Conservation (phyloP, 1,140 invertebrate species). For the Heliconius himera region DNA sequence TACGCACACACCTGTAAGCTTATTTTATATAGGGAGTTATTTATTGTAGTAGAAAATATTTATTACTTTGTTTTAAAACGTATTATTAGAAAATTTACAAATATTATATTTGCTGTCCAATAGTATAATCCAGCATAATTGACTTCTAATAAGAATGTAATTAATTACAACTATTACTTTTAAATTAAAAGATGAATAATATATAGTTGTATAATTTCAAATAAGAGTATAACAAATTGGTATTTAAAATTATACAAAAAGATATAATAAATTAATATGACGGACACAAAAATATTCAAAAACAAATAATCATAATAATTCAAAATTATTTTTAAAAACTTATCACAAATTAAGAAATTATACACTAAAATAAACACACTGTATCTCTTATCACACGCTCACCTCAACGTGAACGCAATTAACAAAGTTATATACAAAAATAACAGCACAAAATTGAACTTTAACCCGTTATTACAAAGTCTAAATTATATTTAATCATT, state of each 20-base stretch:
- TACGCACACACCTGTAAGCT: constrained; percentile 42
- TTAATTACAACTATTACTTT: too few species aligned
- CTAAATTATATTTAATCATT: constrained; percentile 27
- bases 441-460: constrained; percentile 6
- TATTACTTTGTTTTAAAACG: not conserved
- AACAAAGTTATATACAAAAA: constrained; percentile 42
- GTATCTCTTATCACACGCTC: constrained; percentile 58
- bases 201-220: too few species aligned
- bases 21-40: not conserved
- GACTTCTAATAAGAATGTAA: too few species aligned
- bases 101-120: too few species aligned
- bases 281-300: too few species aligned
- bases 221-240: too few species aligned
- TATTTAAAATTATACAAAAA: too few species aligned
- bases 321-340: not conserved
- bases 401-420: constrained; percentile 58
- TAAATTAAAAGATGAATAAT: too few species aligned
- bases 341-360: not conserved
- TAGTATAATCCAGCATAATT: too few species aligned
- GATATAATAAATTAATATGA: too few species aligned
- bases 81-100: too few species aligned
- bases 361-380: constrained; percentile 40
- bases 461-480: constrained; percentile 36
- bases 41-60: not conserved
- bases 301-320: too few species aligned